phyloP scores from a whole-genome alignment of 2,888 invertebrate species.

The Andrena trimmerana region DNA sequence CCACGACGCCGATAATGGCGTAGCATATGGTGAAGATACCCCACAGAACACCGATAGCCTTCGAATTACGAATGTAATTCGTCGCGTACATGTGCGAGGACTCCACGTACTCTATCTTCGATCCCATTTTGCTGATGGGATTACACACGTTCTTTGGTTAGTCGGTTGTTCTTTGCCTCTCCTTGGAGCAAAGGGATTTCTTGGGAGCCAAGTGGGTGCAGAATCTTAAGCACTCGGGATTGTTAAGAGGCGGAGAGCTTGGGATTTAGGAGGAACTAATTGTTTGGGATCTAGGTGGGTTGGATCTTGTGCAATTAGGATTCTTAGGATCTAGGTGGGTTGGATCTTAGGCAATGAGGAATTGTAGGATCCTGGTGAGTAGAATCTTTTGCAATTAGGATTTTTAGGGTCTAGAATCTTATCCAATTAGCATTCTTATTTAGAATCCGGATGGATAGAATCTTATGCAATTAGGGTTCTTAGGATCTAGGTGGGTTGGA shows the following conservation, averaged over 20 bases:
- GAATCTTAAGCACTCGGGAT: no score
- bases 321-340: background rate
- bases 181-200: background rate
- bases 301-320: no score
- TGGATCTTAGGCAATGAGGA: background rate
- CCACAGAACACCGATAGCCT: constrained; percentile 98
- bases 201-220: no score
- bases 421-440: background rate
- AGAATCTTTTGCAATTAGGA: background rate
- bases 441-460: no score
- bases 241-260: no score
- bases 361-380: background rate
- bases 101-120: constrained; percentile 97
- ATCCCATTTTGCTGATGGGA: constrained; percentile 89
- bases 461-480: no score
- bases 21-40: constrained; percentile 99
- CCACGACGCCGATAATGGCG: constrained; percentile 97
- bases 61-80: constrained; percentile 95
- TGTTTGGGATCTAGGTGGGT: no score
- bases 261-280: no score
- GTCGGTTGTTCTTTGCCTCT: no score
- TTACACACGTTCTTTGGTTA: no score
- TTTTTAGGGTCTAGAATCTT: background rate
- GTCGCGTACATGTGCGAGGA: constrained; percentile 96
- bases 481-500: background rate